These are phyloP conservation scores for Megaceryle alcyon DNA, from an alignment of 2,797 vertebrate species.

Conservation along the genomic window DNA sequence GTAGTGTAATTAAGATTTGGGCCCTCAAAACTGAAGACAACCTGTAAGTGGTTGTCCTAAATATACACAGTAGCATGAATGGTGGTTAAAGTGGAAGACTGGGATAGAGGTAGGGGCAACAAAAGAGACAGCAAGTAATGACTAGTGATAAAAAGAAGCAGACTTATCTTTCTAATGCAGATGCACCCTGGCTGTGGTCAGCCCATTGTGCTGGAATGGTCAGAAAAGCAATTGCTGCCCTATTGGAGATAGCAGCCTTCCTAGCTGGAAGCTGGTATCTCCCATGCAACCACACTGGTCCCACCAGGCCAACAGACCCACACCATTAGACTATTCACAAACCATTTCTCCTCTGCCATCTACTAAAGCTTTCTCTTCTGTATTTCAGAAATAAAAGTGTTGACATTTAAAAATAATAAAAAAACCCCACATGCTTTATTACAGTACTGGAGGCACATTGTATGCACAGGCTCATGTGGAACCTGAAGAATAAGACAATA, in stretches of 20 bases:
- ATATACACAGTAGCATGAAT: not conserved
- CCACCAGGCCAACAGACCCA: not conserved
- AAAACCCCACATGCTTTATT: not conserved
- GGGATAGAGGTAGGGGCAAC: not conserved
- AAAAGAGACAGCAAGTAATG: not conserved
- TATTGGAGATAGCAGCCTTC: not conserved
- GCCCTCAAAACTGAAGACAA: not conserved
- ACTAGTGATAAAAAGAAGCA: not conserved
- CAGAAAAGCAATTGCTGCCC: not conserved
- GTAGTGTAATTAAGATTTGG: not conserved
- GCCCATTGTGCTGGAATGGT: not conserved
- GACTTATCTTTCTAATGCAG: not conserved
- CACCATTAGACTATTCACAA: not conserved
- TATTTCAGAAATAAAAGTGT: not conserved
- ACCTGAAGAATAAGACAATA: not conserved
- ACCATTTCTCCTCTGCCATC: not conserved
- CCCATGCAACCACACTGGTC: not conserved
- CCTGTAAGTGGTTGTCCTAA: not conserved
- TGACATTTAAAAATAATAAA: not conserved
- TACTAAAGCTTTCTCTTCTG: not conserved
- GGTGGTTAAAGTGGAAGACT: not conserved
- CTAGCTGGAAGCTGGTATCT: not conserved
- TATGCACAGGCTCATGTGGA: not conserved
- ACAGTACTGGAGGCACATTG: not conserved
- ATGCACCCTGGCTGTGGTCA: not conserved